Conservation (phyloP, 2,113 vertebrate genomes). For the Sterrhoptilus dennistouni region DNA sequence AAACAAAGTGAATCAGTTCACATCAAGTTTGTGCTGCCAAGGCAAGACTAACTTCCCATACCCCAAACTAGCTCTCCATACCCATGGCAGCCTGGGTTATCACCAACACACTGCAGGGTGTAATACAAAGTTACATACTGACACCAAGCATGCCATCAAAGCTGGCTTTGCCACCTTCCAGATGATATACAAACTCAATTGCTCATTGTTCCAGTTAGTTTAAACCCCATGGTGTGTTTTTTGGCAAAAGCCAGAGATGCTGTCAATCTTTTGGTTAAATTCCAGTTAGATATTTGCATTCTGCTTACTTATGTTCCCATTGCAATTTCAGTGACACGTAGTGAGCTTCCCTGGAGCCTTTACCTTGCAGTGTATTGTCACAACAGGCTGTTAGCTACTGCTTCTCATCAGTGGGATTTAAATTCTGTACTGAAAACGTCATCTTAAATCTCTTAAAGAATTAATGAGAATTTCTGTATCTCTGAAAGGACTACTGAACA, state of each 20-base stretch:
- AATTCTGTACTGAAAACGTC: neutral
- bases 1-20: conserved; percentile 33
- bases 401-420: neutral
- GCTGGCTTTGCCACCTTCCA: neutral
- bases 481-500: neutral
- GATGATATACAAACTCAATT: neutral
- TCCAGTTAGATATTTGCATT: conserved; percentile 29
- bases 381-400: neutral
- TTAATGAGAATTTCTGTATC: neutral
- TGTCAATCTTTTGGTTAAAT: conserved; percentile 32
- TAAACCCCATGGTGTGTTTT: neutral
- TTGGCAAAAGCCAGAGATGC: neutral
- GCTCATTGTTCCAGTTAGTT: neutral
- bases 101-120: neutral
- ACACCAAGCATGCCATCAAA: neutral
- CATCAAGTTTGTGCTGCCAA: conserved; percentile 13
- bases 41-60: neutral
- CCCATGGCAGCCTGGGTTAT: neutral
- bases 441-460: neutral
- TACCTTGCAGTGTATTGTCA: neutral
- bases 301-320: neutral
- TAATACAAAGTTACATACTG: neutral
- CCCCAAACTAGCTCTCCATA: neutral
- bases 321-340: neutral
- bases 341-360: neutral